These are phyloP conservation scores for Stichopus chloronotus DNA, from an alignment of 35 echinoderm and acorn worm species.

Conservation along the genomic window DNA sequence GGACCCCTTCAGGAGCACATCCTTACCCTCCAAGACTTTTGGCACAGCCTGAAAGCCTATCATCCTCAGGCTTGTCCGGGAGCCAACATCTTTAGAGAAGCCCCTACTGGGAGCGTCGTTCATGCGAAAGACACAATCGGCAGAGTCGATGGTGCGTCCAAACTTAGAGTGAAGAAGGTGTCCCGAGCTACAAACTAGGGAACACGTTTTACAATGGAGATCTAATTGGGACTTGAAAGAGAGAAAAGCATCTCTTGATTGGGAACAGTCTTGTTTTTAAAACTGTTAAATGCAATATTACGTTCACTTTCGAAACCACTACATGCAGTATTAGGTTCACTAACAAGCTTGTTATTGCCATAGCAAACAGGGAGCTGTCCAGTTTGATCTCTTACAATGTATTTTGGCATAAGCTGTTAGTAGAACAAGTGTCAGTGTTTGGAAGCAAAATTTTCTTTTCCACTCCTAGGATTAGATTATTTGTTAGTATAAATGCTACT, in stretches of 20 bases:
- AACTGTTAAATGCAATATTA: no score
- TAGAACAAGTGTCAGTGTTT: no score
- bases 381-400: no score
- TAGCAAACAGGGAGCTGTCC: no score
- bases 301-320: no score
- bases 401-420: no score
- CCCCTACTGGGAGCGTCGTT: conserved; percentile 74
- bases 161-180: conserved; percentile 68
- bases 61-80: conserved; percentile 71
- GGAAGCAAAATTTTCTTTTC: no score
- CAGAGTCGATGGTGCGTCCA: conserved; percentile 78
- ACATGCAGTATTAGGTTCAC: no score
- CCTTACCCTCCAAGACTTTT: conserved; percentile 24
- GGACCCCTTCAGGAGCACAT: conserved; percentile 9
- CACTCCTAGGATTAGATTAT: no score
- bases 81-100: conserved; percentile 71
- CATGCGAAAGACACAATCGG: conserved; percentile 88
- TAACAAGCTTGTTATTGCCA: no score
- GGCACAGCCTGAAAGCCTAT: conserved; percentile 57
- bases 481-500: no score
- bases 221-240: conserved; percentile 46
- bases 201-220: conserved; percentile 67
- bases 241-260: not conserved
- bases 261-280: not conserved
- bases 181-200: conserved; percentile 76